These are phyloP conservation scores for Sylvietta virens DNA, from an alignment of 2,113 vertebrate species.

Conservation along the genomic window DNA sequence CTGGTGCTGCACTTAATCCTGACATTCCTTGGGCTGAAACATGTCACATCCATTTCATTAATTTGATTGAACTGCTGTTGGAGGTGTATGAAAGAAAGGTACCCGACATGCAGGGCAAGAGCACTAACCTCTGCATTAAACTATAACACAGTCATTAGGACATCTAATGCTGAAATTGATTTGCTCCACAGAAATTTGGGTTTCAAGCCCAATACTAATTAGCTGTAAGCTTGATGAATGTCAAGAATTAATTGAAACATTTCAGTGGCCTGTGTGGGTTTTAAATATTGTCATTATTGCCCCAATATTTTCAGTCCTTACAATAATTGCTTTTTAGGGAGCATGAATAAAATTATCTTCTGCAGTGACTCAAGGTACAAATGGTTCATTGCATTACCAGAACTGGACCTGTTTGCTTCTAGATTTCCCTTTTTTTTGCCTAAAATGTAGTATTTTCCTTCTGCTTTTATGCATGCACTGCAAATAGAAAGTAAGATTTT, in stretches of 20 bases:
- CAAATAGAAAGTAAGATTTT: not conserved
- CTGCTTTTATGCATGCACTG: not conserved
- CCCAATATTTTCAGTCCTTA: slow-evolving; percentile 25
- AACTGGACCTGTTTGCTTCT: not conserved
- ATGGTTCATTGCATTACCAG: not conserved
- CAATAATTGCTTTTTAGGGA: slow-evolving; percentile 24
- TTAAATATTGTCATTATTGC: slow-evolving; percentile 51
- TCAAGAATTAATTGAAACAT: slow-evolving; percentile 59
- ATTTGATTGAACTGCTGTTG: slow-evolving; percentile 35
- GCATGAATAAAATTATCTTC: not conserved
- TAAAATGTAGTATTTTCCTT: not conserved
- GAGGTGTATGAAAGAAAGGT: not conserved
- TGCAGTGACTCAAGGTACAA: not conserved
- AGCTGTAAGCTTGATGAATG: slow-evolving; percentile 38
- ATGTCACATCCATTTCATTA: slow-evolving; percentile 36
- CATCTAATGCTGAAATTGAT: slow-evolving; percentile 51
- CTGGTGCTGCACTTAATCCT: not conserved
- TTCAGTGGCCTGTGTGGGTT: slow-evolving; percentile 10
- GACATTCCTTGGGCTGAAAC: slow-evolving; percentile 43
- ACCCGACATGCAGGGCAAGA: not conserved
- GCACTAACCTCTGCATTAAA: slow-evolving; percentile 29
- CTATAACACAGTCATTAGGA: slow-evolving; percentile 45
- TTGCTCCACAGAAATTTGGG: slow-evolving; percentile 49
- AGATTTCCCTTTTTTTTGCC: not conserved
- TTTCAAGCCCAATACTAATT: slow-evolving; percentile 51